phyloP scores from a whole-genome alignment of 1,140 invertebrate genomes.

The Drosophila repletoides region DNA sequence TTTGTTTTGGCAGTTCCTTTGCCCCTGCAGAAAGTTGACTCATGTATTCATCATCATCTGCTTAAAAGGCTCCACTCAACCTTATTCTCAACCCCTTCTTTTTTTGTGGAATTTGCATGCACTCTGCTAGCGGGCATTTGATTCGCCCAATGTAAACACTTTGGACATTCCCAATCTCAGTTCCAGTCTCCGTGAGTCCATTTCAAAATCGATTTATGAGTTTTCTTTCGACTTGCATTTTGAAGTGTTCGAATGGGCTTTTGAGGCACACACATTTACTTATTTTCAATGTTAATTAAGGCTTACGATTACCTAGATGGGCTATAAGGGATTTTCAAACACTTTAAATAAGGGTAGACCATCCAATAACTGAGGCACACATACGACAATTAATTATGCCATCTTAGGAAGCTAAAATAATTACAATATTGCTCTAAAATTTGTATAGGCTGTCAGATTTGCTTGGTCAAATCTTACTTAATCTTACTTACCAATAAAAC shows the following conservation, averaged over 20 bases:
- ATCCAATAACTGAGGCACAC: too few relatives aligned
- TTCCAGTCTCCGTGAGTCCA: conserved; percentile 70
- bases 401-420: too few relatives aligned
- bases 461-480: too few relatives aligned
- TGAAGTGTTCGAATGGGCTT: conserved; percentile 10
- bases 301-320: conserved; percentile 59
- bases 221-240: conserved; percentile 64
- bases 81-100: not conserved
- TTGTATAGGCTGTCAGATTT: too few relatives aligned
- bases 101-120: conserved; percentile 17
- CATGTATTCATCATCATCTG: too few relatives aligned
- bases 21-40: conserved; percentile 21
- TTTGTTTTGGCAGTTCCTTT: conserved; percentile 37
- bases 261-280: conserved; percentile 47
- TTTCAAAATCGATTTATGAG: conserved; percentile 81
- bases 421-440: too few relatives aligned
- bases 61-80: not conserved
- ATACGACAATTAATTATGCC: too few relatives aligned
- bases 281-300: conserved; percentile 80
- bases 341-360: not conserved
- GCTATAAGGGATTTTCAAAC: conserved; percentile 4
- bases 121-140: conserved; percentile 54
- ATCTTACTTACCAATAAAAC: too few relatives aligned
- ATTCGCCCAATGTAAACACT: conserved; percentile 34
- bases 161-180: not conserved